phyloP scores from a whole-genome alignment of 30 jellyfish, hydroid and myxozoan species.

The Cassiopea xamachana region DNA sequence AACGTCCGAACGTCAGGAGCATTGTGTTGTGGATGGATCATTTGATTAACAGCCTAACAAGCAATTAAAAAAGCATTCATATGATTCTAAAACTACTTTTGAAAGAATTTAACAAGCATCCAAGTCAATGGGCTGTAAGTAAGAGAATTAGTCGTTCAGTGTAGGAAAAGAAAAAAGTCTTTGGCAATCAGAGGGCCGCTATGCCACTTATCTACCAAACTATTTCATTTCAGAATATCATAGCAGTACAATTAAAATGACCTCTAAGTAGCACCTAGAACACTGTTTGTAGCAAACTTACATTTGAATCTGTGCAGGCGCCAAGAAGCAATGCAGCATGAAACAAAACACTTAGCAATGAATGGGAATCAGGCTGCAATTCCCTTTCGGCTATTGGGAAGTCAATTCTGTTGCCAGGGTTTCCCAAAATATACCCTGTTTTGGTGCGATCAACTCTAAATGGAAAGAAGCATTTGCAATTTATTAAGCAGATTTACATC shows the following conservation, averaged over 20 bases:
- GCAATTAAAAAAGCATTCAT: no score
- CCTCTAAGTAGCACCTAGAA: no score
- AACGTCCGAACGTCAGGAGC: constrained; percentile 20
- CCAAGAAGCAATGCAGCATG: constrained; percentile 71
- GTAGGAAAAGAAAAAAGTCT: no score
- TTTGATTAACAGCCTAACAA: constrained; percentile 27
- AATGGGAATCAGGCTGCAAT: constrained; percentile 52
- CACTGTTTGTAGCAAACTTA: background rate
- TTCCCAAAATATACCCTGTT: constrained; percentile 74
- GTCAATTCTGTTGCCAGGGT: constrained; percentile 18
- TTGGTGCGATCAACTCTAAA: constrained; percentile 57
- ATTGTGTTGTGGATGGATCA: constrained; percentile 29
- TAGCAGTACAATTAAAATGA: no score
- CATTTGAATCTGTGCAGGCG: constrained; percentile 19
- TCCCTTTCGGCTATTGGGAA: constrained; percentile 66
- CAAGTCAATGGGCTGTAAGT: no score
- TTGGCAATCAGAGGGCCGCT: no score
- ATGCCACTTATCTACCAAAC: no score
- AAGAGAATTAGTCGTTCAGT: no score
- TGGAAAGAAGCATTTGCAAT: background rate
- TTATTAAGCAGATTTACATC: background rate
- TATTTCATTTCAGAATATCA: no score
- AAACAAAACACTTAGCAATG: constrained; percentile 44
- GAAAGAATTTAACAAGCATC: no score
- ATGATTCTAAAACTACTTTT: no score